phyloP scores from a whole-genome alignment of 1,140 invertebrate genomes.

The Musca domestica region DNA sequence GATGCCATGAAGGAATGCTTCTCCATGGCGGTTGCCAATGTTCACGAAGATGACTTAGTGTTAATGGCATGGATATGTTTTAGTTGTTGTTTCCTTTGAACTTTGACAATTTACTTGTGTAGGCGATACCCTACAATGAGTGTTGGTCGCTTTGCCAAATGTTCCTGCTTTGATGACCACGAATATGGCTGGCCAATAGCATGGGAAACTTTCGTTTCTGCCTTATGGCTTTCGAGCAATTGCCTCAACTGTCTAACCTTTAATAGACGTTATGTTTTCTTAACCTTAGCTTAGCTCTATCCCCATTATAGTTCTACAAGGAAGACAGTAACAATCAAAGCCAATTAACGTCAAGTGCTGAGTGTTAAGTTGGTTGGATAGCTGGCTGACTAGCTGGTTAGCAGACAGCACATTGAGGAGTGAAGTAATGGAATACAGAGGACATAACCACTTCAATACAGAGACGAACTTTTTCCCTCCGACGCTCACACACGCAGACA shows the following conservation, averaged over 20 bases:
- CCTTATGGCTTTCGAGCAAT: not conserved
- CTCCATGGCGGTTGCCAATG: not conserved
- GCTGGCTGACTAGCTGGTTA: not conserved
- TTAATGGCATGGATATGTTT: not conserved
- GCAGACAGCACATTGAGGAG: not conserved
- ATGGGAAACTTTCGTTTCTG: not conserved
- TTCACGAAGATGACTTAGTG: constrained; percentile 6
- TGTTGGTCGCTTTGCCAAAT: not conserved
- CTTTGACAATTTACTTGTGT: not conserved
- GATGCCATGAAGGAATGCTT: not conserved
- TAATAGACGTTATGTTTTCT: not conserved
- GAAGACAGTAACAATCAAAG: constrained; percentile 18
- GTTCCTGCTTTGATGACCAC: not conserved
- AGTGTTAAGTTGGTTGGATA: constrained; percentile 10
- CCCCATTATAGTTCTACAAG: too few species aligned
- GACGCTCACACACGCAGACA: not conserved
- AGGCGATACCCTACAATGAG: not conserved
- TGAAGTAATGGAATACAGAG: not conserved
- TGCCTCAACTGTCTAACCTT: not conserved
- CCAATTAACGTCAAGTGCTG: constrained; percentile 21
- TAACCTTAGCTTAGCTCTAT: too few species aligned
- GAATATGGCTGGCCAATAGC: not conserved
- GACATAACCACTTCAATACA: not conserved
- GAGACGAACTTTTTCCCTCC: not conserved
- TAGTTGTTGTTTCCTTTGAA: not conserved